Conservation (phyloP, 2,888 invertebrate genomes). For the Catotricha subobsoleta region DNA sequence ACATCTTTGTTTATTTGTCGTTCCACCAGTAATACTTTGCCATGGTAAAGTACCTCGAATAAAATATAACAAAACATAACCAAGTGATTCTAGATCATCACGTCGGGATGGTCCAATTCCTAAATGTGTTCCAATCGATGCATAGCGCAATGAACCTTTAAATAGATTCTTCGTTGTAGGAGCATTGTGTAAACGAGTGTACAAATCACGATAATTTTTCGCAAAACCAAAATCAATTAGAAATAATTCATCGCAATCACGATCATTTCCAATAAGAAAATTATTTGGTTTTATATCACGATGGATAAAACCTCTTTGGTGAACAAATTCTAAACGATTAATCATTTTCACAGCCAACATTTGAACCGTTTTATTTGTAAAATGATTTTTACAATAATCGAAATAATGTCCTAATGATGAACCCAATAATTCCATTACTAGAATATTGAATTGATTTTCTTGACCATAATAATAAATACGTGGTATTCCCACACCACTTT, state of each 20-base stretch:
- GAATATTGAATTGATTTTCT: neutral
- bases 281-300: constrained; percentile 1
- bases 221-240: constrained; percentile 4
- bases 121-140: neutral
- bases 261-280: neutral
- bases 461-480: neutral
- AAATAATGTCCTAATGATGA: neutral
- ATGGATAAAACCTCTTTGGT: neutral
- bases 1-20: neutral
- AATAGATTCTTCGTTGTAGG: neutral
- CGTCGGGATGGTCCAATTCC: neutral
- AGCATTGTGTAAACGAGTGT: neutral
- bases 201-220: neutral
- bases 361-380: neutral
- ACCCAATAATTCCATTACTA: neutral
- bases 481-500: neutral
- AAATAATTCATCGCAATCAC: neutral
- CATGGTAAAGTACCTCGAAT: neutral
- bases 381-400: neutral
- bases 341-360: constrained; percentile 1
- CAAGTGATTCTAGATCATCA: neutral
- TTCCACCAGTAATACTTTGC: neutral
- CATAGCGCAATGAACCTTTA: neutral
- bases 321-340: neutral
- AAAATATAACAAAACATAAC: neutral